Percentiles rank a stretch among this genome's conserved stretches.
Conservation (phyloP, 2,797 vertebrate genomes). For the Neosalanx taihuensis region DNA sequence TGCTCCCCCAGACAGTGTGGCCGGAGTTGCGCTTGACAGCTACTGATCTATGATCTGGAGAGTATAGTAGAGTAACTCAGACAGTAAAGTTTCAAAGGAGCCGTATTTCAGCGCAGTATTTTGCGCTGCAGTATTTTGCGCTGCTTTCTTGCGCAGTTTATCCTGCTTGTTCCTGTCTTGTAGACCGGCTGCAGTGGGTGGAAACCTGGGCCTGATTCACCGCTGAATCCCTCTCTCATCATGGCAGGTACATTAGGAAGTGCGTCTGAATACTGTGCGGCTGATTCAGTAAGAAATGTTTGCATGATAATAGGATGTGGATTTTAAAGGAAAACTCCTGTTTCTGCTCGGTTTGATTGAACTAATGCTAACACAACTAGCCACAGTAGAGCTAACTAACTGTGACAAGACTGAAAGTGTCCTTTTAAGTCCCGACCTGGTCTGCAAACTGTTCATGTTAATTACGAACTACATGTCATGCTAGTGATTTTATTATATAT, state of each 20-base stretch:
- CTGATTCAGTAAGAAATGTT: too few species aligned
- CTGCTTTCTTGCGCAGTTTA: background rate
- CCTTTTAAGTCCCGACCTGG: too few species aligned
- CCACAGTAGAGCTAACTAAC: too few species aligned
- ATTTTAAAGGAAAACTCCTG: too few species aligned
- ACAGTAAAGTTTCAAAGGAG: constrained; percentile 3
- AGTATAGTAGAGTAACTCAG: constrained; percentile 8
- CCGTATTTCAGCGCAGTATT: background rate
- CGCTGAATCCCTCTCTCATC: constrained; percentile 39
- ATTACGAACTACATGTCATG: too few species aligned
- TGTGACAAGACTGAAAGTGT: too few species aligned
- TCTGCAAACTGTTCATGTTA: too few species aligned
- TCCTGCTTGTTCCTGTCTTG: background rate
- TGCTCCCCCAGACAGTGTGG: constrained; percentile 16
- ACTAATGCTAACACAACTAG: too few species aligned
- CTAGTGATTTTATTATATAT: too few species aligned
- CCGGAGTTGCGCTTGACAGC: constrained; percentile 9
- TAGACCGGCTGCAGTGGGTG: too few species aligned
- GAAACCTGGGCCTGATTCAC: constrained; percentile 12
- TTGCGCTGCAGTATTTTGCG: background rate
- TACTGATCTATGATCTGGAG: background rate
- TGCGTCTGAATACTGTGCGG: background rate
- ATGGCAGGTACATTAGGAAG: constrained; percentile 69
- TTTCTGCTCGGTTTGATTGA: too few species aligned
- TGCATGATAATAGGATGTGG: too few species aligned